Conservation (phyloP, 2,113 vertebrate genomes). For the Pteropus alecto region DNA sequence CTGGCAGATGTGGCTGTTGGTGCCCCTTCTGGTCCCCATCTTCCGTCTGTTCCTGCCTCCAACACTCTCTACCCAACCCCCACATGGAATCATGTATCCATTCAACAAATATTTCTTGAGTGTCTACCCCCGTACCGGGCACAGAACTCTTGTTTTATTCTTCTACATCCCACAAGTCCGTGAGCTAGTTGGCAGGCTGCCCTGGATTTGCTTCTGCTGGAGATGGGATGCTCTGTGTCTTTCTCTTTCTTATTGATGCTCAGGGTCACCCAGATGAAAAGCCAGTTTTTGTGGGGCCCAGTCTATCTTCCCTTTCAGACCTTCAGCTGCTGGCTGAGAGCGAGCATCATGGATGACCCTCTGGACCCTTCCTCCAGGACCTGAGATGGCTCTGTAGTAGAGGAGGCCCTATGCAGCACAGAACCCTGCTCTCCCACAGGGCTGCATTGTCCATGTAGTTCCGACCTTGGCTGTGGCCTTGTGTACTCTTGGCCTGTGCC, state of each 20-base stretch:
- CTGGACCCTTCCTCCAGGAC: not conserved
- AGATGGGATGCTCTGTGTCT: not conserved
- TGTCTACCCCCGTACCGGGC: not conserved
- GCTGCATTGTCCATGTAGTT: not conserved
- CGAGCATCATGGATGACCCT: not conserved
- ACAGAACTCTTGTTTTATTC: not conserved
- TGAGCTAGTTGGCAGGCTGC: not conserved
- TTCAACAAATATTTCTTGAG: not conserved
- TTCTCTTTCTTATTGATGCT: not conserved
- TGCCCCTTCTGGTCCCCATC: not conserved
- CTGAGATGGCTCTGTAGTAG: not conserved
- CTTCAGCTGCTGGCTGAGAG: not conserved
- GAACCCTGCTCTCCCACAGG: not conserved
- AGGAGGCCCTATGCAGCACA: not conserved
- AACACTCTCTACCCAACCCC: fast-evolving
- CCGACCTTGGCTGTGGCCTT: not conserved
- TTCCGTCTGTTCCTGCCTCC: not conserved
- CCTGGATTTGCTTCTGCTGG: not conserved
- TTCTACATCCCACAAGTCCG: not conserved
- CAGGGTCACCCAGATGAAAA: not conserved
- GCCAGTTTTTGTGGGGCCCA: not conserved
- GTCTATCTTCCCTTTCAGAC: not conserved
- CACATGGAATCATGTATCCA: not conserved
- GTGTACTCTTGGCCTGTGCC: not conserved
- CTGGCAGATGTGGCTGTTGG: not conserved